A percentile compares a stretch with the other conserved stretches of the same genome.
Conservation (phyloP, 2,113 vertebrate genomes). For the Myanophis thanlyinensis region DNA sequence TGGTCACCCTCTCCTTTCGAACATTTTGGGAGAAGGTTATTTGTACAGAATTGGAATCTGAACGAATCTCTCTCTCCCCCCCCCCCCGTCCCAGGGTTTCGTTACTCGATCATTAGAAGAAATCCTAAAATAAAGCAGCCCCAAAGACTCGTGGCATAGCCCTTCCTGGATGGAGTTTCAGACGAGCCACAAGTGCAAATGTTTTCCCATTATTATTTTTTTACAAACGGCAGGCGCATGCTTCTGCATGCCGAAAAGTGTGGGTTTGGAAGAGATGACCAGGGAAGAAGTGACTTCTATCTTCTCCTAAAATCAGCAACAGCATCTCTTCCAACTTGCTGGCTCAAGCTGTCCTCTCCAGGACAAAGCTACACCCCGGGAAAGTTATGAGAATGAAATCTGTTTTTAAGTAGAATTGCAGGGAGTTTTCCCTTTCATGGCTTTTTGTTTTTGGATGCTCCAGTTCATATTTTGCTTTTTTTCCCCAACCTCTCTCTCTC, state of each 20-base stretch:
- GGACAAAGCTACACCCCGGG: not conserved
- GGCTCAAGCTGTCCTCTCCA: not conserved
- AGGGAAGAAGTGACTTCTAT: not conserved
- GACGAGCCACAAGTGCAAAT: not conserved
- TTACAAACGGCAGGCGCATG: not conserved
- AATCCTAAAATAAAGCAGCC: not conserved
- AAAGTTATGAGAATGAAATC: not conserved
- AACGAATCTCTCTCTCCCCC: fast-evolving
- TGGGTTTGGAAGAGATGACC: not conserved
- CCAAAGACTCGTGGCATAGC: not conserved
- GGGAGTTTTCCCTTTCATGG: not conserved
- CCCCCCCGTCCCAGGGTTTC: too few relatives aligned
- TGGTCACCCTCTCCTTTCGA: not conserved
- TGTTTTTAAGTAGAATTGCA: not conserved
- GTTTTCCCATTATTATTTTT: not conserved
- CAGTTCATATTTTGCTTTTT: not conserved
- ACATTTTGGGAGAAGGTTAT: not conserved
- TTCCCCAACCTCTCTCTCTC: not conserved
- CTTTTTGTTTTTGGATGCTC: not conserved
- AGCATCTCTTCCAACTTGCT: not conserved
- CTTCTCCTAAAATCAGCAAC: not conserved
- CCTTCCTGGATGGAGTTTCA: not conserved
- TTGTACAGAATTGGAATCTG: not conserved
- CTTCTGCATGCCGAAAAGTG: not conserved
- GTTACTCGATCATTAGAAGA: not conserved